phyloP scores from a whole-genome alignment of 2,888 invertebrate genomes.

The Campopleginae sp. region DNA sequence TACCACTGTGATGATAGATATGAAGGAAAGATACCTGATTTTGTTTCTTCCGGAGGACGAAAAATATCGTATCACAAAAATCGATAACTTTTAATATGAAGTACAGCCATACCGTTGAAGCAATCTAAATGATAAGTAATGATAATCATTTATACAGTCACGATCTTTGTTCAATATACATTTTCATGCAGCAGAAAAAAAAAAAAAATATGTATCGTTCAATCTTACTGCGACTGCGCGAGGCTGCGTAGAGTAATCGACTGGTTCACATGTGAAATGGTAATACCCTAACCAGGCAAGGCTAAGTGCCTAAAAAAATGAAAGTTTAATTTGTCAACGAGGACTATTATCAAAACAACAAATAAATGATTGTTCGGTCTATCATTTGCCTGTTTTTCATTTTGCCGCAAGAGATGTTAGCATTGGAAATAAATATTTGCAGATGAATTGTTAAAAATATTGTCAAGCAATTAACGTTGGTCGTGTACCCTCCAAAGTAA shows the following conservation, averaged over 20 bases:
- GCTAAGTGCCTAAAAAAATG: conserved; percentile 73
- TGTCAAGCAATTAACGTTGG: not conserved
- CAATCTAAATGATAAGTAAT: conserved; percentile 80
- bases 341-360: conserved; percentile 23
- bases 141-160: not conserved
- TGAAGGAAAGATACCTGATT: conserved; percentile 93
- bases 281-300: conserved; percentile 85
- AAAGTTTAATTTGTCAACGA: conserved; percentile 49
- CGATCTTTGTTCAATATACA: not conserved
- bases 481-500: conserved; percentile 86
- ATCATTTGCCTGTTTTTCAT: not conserved
- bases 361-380: conserved; percentile 19
- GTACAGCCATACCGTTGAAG: conserved; percentile 88
- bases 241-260: conserved; percentile 88
- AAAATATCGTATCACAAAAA: conserved; percentile 92
- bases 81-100: conserved; percentile 90
- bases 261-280: conserved; percentile 89
- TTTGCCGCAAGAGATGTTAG: not conserved
- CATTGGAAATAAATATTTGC: not conserved
- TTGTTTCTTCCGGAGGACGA: conserved; percentile 93
- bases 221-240: conserved; percentile 85
- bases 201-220: not conserved
- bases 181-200: not conserved
- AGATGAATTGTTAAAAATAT: not conserved
- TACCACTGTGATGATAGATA: conserved; percentile 94